Conservation (phyloP, 1,140 invertebrate genomes). For the Cylas formicarius region DNA sequence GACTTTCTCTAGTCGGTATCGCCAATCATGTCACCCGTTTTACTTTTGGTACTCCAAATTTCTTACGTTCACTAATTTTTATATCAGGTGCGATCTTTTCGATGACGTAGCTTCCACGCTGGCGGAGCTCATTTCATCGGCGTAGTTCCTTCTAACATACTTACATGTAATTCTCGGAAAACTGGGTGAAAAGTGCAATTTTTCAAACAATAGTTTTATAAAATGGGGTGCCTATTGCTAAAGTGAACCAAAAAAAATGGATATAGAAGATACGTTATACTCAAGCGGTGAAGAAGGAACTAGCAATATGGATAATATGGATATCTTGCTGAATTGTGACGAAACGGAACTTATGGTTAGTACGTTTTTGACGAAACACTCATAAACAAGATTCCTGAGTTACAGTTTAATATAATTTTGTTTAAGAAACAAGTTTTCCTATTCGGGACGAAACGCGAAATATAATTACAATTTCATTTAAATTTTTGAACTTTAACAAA, state of each 20-base stretch:
- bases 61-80: not conserved
- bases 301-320: conserved; percentile 36
- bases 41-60: not conserved
- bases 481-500: no score
- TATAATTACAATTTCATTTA: no score
- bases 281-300: conserved; percentile 18
- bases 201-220: not conserved
- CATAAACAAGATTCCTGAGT: no score
- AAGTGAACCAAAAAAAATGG: conserved; percentile 19
- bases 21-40: not conserved
- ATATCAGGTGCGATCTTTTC: not conserved
- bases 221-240: no score
- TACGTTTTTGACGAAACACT: no score
- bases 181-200: not conserved
- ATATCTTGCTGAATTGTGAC: conserved; percentile 32
- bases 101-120: conserved; percentile 14
- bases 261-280: conserved; percentile 25
- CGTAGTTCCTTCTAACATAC: not conserved
- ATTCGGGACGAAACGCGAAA: no score
- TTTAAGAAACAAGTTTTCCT: no score
- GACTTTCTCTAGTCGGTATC: not conserved
- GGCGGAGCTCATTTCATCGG: conserved; percentile 4
- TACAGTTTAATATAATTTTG: no score
- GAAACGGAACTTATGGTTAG: conserved; percentile 36
- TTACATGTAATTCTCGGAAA: not conserved